Conservation (phyloP, 2,113 vertebrate genomes). For the Neodontobutis hainanensis region DNA sequence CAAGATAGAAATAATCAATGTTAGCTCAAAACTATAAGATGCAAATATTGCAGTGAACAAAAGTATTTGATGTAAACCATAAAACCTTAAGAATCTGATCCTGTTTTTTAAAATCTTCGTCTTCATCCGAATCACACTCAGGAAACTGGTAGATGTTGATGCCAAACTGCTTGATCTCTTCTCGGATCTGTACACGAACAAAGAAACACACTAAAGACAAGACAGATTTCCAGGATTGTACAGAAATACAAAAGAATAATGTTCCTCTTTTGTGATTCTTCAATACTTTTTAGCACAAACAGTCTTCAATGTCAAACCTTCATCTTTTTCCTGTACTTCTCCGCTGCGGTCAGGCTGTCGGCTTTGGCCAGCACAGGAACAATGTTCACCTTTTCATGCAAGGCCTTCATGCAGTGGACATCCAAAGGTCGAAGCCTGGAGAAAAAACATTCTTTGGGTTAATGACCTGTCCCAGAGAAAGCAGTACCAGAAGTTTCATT, state of each 20-base stretch:
- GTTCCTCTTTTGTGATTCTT: background rate
- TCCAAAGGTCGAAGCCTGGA: constrained; percentile 78
- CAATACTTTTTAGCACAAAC: background rate
- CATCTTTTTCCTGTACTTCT: constrained; percentile 69
- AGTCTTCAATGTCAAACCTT: constrained; percentile 52
- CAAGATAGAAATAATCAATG: background rate
- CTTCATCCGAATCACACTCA: constrained; percentile 75
- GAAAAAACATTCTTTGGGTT: background rate
- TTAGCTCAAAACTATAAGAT: background rate
- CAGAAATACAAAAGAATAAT: too few relatives aligned
- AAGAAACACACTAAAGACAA: background rate
- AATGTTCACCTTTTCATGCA: constrained; percentile 81
- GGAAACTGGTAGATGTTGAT: constrained; percentile 80
- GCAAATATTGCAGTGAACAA: background rate
- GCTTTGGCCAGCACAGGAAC: constrained; percentile 81
- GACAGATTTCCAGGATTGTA: too few relatives aligned
- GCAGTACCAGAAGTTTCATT: too few relatives aligned
- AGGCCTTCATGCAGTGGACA: constrained; percentile 75
- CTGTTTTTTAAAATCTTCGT: constrained; percentile 68
- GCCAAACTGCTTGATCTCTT: constrained; percentile 71
- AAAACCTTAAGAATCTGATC: constrained; percentile 74
- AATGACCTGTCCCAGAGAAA: too few relatives aligned
- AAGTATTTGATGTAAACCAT: background rate
- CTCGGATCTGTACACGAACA: constrained; percentile 63
- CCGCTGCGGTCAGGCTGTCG: constrained; percentile 74